Conservation (phyloP, 2,888 invertebrate genomes). For the Allolobophora icterica region DNA sequence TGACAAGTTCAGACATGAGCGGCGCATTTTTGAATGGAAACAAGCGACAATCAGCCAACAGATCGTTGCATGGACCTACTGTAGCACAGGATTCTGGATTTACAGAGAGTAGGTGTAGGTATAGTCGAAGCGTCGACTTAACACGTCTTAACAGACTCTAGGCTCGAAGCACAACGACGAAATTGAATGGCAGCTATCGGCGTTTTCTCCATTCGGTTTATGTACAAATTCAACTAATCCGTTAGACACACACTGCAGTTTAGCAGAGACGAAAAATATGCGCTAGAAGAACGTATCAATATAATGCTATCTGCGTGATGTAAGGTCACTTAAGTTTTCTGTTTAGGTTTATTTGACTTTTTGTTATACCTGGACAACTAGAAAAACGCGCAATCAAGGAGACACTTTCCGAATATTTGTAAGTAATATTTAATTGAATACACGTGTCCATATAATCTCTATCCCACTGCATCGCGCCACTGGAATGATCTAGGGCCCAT, state of each 20-base stretch:
- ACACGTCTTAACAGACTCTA: not conserved
- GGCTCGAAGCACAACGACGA: not conserved
- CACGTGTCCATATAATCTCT: too few species aligned
- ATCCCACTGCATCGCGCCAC: too few species aligned
- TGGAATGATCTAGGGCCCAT: too few species aligned
- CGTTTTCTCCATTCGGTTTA: not conserved
- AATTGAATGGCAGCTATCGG: not conserved
- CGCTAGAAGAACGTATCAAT: not conserved
- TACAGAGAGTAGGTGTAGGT: not conserved
- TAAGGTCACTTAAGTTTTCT: not conserved
- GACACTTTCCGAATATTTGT: not conserved
- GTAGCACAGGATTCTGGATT: not conserved
- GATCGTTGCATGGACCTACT: not conserved
- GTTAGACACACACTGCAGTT: not conserved
- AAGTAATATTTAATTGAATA: not conserved
- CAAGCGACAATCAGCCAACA: not conserved
- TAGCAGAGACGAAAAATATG: not conserved
- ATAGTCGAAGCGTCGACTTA: not conserved
- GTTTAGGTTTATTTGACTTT: not conserved
- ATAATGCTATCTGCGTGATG: not conserved
- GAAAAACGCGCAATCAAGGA: not conserved
- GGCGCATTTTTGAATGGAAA: not conserved
- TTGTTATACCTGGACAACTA: not conserved
- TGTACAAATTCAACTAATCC: not conserved
- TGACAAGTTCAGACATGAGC: constrained; percentile 17